Base-by-base conservation (phyloP, 30 jellyfish, hydroid and myxozoan genomes). In the Mastigias papua region DNA sequence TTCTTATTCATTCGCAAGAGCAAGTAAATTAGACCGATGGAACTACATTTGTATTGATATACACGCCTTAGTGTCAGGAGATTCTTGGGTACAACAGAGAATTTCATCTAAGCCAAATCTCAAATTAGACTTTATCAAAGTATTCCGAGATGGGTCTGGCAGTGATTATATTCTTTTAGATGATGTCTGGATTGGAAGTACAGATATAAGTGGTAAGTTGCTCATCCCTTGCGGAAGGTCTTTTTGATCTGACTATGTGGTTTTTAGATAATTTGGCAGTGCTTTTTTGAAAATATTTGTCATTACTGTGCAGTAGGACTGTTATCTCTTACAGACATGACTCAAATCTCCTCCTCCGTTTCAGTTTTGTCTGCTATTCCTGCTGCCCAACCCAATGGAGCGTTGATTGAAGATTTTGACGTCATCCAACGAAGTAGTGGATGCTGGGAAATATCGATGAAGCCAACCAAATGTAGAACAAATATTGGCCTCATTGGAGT, bases 141-240 rank as follows among this genome's bases (percentile, higher is more conserved):
- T 48, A 0, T 29, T 32, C 25, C 85, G 78, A 1, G 92, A 89
- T 34, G 85, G 88, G 7, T 27, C 49, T 21, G 86, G 91, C 23
- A 27, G 13, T 25, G 88, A 34, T 1, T 75, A 51, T 34, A 62
- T 82, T 63, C 80, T 82, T 21, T 17, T 90, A 65, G 97, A 90
- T 69, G 82, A 90, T 54, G 65, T 90, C 23, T 90, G 93, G 91
- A 90, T 90, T 82, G 94, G 97, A 29, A 62, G 76, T n/a, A 50
- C 32, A 31, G 78, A 54, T 20, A 11, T 74, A 72, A 58, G 91
- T 57, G 91, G 97, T 90, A 65, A 15, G 91, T 19, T 54, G 54
- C 13, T 42, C 13, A 42, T 42, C 13, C 13, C 13, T 42, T 8
- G 7, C 13, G 54, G 13, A 42, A 42, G 54, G 7, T 4, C 13